A percentile compares a stretch with the other conserved stretches of the same genome.
phyloP scores from a whole-genome alignment of 1,140 invertebrate species.

The Drosophila athabasca region DNA sequence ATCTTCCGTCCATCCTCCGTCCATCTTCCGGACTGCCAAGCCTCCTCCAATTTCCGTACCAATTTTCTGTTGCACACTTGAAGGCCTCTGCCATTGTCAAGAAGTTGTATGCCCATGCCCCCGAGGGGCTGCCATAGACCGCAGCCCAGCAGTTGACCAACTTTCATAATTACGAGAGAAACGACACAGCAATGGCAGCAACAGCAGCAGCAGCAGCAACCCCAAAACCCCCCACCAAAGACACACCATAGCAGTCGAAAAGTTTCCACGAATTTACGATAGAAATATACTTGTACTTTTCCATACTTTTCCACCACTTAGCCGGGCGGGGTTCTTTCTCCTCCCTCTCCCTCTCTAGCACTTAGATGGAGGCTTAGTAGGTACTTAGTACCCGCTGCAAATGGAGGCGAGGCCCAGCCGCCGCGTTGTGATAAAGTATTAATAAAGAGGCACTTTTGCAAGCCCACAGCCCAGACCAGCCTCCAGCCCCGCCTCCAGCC shows the following conservation, averaged over 20 bases:
- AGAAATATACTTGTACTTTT: slow-evolving; percentile 35
- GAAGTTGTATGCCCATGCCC: slow-evolving; percentile 37
- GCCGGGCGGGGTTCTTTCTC: not conserved
- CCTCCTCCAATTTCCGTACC: slow-evolving; percentile 21
- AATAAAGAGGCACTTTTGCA: slow-evolving; percentile 12
- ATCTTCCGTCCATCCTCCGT: not conserved
- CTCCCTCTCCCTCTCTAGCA: not conserved
- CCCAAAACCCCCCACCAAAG: not conserved
- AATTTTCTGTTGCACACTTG: slow-evolving; percentile 43
- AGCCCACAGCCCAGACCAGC: too few relatives aligned
- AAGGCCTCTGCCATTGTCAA: slow-evolving; percentile 54
- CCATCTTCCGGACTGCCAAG: not conserved
- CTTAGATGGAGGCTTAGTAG: slow-evolving; percentile 48
- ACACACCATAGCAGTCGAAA: slow-evolving; percentile 30
- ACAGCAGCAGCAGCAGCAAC: slow-evolving; percentile 11
- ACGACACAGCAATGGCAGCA: slow-evolving; percentile 33
- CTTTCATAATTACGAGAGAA: slow-evolving; percentile 76
- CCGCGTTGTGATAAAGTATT: slow-evolving; percentile 44
- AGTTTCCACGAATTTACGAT: slow-evolving; percentile 56
- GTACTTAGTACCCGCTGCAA: slow-evolving; percentile 50
- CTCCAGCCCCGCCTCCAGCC: too few relatives aligned
- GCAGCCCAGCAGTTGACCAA: slow-evolving; percentile 59
- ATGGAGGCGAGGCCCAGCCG: slow-evolving; percentile 16
- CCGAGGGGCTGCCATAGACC: slow-evolving; percentile 38
- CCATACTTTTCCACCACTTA: not conserved